Evolutionary conservation across 2,797 vertebrate genomes (phyloP).

Genomic region (Labeo calbasu): DNA sequence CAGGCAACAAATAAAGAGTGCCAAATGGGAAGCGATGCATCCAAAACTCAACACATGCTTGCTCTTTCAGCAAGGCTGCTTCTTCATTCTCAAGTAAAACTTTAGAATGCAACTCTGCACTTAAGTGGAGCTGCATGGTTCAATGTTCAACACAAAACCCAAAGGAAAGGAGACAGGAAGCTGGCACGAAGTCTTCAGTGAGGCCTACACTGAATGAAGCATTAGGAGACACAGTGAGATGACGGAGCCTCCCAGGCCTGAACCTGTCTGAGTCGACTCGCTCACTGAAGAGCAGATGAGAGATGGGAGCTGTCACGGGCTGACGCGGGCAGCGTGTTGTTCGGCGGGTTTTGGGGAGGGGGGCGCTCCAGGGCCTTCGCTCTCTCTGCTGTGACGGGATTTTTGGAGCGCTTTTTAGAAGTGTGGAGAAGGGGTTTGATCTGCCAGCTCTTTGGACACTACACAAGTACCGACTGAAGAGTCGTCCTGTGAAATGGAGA

Average conservation of each 20-base stretch:
- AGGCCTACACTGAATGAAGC: slow-evolving; percentile 23
- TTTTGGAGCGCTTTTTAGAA: slow-evolving; percentile 49
- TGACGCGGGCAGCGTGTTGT: slow-evolving; percentile 29
- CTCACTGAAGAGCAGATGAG: slow-evolving; percentile 24
- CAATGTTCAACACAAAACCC: slow-evolving; percentile 24
- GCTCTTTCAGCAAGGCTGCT: not conserved
- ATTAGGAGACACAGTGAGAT: slow-evolving; percentile 12
- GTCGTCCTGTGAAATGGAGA: slow-evolving; percentile 52
- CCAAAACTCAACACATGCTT: not conserved
- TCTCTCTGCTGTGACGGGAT: slow-evolving; percentile 40
- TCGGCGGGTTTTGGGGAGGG: slow-evolving; percentile 19
- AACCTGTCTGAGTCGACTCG: slow-evolving; percentile 25
- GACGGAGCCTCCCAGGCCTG: slow-evolving; percentile 4
- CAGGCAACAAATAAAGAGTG: not conserved
- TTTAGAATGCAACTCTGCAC: slow-evolving; percentile 1
- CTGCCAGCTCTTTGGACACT: slow-evolving; percentile 60
- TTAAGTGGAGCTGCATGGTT: slow-evolving; percentile 3
- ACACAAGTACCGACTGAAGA: slow-evolving; percentile 49
- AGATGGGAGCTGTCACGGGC: slow-evolving; percentile 34
- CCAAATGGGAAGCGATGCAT: not conserved
- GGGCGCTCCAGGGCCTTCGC: slow-evolving; percentile 46
- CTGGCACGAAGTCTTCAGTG: not conserved
- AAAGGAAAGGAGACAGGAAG: not conserved
- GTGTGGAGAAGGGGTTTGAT: slow-evolving; percentile 57
- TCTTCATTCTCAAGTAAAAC: not conserved